Evolutionary conservation across 1,140 invertebrate species (phyloP), one percentile per base, ranked within the genome.

Genomic region (Agrypnia vestita): DNA sequence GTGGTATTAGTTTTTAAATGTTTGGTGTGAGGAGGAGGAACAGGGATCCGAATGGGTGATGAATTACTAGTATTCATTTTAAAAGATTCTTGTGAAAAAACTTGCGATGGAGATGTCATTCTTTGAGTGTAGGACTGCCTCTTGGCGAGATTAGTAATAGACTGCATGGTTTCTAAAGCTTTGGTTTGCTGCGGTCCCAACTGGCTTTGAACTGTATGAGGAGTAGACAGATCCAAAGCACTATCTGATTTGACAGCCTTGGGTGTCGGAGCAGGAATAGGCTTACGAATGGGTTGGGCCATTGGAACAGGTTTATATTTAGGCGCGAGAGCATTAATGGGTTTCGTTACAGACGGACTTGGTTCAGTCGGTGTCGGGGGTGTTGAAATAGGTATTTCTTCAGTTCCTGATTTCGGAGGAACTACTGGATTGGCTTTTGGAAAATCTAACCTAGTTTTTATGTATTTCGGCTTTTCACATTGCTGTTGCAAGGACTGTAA

Each of bases 161-260:
- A 88, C 80, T 90, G 88, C 88, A 90, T 90, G 49, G 88, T 89
- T 85, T 90, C 88, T 84, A 89, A 86, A 19, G 86, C 86, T 83
- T 89, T 89, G 62, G 86, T 86, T 83, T 88, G 88, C 81, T 89
- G 88, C 59, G 85, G 86, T 19, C 86, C 87, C 51, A 88, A 84
- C 78, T 88, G 88, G 84, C 84, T 89, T 84, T 86, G 87, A 49
- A 87, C 83, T 82, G 86, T 86, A 81, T 89, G 87, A 46, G 88
- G 87, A 81, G 88, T 89, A 49, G 89, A 88, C 61, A 90, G 85
- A 84, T 90, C 89, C 67, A 90, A 83, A 71, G 88, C 89, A 79
- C 86, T 84, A 78, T 90, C 89, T 82, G 84, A 84, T 83, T 89
- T 82, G 11, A 46, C 46, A 17, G n/a, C 46, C 17, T 76, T 80